These are phyloP conservation scores for Aproaerema taeniolella DNA, from an alignment of 2,888 invertebrate species.

Conservation along the genomic window DNA sequence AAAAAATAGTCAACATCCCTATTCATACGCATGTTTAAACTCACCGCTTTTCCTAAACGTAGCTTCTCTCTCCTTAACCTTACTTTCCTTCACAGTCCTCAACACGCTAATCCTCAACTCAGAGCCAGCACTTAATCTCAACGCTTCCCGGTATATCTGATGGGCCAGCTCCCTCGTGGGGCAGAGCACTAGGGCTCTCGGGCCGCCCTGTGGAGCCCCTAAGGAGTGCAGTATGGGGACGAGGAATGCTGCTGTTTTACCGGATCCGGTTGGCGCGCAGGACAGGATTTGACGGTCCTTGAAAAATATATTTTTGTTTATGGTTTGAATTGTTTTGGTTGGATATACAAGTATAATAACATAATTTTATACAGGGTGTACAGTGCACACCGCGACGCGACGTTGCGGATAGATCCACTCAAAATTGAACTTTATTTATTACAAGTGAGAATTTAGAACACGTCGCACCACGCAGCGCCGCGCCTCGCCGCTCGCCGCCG, in stretches of 20 bases:
- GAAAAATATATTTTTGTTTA: too few species aligned
- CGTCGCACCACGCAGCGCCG: too few species aligned
- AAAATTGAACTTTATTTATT: too few species aligned
- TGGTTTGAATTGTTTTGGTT: too few species aligned
- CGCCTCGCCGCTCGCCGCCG: too few species aligned
- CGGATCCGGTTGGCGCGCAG: constrained; percentile 98
- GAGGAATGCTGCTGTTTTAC: constrained; percentile 97
- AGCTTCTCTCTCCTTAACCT: constrained; percentile 83
- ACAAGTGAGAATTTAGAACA: too few species aligned
- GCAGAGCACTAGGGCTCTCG: constrained; percentile 91
- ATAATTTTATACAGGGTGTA: too few species aligned
- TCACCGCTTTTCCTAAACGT: constrained; percentile 87
- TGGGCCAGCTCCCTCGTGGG: constrained; percentile 96
- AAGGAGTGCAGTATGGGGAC: constrained; percentile 90
- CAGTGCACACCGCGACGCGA: too few species aligned
- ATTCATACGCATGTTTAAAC: too few species aligned
- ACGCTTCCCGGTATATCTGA: constrained; percentile 91
- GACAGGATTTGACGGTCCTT: constrained; percentile 90
- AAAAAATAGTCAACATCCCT: too few species aligned
- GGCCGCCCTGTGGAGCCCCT: constrained; percentile 83
- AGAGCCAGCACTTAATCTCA: constrained; percentile 84
- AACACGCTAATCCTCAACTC: constrained; percentile 87
- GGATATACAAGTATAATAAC: too few species aligned
- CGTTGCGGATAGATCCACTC: too few species aligned
- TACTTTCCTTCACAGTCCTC: constrained; percentile 85